phyloP scores from a whole-genome alignment of 1,140 invertebrate genomes.

The Eriocheir sinensis region DNA sequence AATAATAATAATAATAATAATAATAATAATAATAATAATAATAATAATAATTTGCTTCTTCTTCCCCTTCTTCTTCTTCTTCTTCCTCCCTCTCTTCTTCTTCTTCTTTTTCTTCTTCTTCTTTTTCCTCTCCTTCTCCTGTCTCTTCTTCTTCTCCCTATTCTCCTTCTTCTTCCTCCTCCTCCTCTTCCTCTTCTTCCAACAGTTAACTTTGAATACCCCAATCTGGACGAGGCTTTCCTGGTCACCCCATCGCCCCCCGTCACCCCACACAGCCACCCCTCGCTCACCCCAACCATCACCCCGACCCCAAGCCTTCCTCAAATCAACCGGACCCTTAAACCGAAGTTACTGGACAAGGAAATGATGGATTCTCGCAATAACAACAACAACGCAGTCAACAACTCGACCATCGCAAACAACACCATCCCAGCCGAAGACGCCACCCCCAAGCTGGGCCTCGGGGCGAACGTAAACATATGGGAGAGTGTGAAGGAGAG shows the following conservation, averaged over 20 bases:
- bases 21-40: too few species aligned
- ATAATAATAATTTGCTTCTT: too few species aligned
- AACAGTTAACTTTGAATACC: conserved; percentile 82
- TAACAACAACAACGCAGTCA: conserved; percentile 75
- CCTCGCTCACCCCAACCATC: conserved; percentile 50
- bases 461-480: conserved; percentile 56
- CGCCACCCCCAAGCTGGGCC: neutral
- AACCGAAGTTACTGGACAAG: conserved; percentile 47
- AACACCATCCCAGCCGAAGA: conserved; percentile 29
- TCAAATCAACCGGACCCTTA: conserved; percentile 78
- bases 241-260: conserved; percentile 49
- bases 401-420: conserved; percentile 19
- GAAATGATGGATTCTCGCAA: conserved; percentile 78
- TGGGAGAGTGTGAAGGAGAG: conserved; percentile 65
- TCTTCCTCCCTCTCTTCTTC: too few species aligned
- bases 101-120: too few species aligned
- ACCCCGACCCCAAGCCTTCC: conserved; percentile 67
- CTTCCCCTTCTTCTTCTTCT: too few species aligned
- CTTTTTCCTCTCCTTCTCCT: too few species aligned
- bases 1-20: too few species aligned
- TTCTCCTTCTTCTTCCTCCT: neutral
- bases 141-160: conserved; percentile 54
- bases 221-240: conserved; percentile 82
- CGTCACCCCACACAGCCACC: conserved; percentile 29
- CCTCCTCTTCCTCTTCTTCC: neutral